These are phyloP conservation scores for Thunnus maccoyii DNA, from an alignment of 2,113 vertebrate species.

Conservation along the genomic window DNA sequence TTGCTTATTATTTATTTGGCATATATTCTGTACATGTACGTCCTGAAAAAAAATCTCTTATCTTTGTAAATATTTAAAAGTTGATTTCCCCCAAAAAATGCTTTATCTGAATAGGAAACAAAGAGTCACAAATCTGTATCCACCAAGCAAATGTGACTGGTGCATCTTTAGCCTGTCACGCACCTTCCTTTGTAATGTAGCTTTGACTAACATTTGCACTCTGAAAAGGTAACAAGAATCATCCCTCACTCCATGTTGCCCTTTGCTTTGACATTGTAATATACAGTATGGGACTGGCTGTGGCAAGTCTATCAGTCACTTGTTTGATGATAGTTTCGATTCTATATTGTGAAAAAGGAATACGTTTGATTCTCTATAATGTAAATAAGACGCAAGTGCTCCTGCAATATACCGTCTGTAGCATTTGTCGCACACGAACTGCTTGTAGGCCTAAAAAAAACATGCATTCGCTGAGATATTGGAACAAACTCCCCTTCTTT, in stretches of 20 bases:
- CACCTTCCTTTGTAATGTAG: constrained; percentile 62
- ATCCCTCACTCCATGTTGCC: constrained; percentile 36
- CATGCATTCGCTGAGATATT: constrained; percentile 44
- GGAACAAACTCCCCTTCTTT: constrained; percentile 24
- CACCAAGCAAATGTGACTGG: constrained; percentile 39
- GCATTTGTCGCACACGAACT: constrained; percentile 57
- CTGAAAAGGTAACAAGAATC: constrained; percentile 34
- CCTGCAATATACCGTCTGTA: constrained; percentile 62
- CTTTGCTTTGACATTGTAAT: constrained; percentile 62
- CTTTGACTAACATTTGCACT: constrained; percentile 71
- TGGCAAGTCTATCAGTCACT: constrained; percentile 28
- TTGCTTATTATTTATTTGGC: constrained; percentile 72
- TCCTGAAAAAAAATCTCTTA: constrained; percentile 47
- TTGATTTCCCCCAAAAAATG: constrained; percentile 32
- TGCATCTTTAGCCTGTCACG: constrained; percentile 34
- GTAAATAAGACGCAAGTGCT: constrained; percentile 70
- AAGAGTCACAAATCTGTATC: constrained; percentile 44
- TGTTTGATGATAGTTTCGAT: constrained; percentile 48
- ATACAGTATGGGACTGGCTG: constrained; percentile 19
- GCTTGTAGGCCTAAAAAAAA: constrained; percentile 40
- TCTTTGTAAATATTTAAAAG: constrained; percentile 78
- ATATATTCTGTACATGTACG: constrained; percentile 66
- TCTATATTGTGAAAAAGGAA: constrained; percentile 64
- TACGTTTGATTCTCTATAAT: constrained; percentile 47
- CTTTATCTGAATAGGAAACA: constrained; percentile 38